A percentile compares a stretch with the other conserved stretches of the same genome.
Evolutionary conservation across 2,113 vertebrate genomes (phyloP).

Genomic region (Copsychus sechellarum): DNA sequence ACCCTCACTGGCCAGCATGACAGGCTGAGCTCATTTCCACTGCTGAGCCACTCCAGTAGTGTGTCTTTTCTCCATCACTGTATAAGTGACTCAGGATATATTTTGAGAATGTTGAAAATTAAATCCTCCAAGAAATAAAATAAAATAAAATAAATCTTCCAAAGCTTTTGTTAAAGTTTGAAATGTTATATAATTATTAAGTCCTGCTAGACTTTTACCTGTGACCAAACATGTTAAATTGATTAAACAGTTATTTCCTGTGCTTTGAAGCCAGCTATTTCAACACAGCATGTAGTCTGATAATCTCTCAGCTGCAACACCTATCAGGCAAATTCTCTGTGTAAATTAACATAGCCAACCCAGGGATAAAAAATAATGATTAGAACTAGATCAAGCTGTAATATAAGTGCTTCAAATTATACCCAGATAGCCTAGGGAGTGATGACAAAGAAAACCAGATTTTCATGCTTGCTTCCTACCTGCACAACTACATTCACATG

Average conservation of each 20-base stretch:
- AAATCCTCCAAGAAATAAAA: background rate
- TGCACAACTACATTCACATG: accelerated
- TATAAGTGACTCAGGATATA: background rate
- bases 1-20: background rate
- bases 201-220: conserved; percentile 15
- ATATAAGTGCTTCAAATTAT: background rate
- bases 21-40: background rate
- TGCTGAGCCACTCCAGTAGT: background rate
- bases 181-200: background rate
- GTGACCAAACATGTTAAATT: background rate
- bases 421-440: background rate
- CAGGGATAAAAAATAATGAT: background rate
- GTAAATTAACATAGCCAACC: background rate
- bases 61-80: background rate
- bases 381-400: background rate
- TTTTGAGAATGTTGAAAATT: background rate
- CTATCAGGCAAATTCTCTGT: background rate
- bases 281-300: background rate
- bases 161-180: background rate
- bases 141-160: background rate
- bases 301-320: background rate
- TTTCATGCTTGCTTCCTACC: background rate
- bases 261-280: conserved; percentile 26
- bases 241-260: background rate
- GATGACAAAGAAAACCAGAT: background rate